Base-by-base conservation (phyloP, 2,888 invertebrate genomes). In the Ecdyonurus torrentis region DNA sequence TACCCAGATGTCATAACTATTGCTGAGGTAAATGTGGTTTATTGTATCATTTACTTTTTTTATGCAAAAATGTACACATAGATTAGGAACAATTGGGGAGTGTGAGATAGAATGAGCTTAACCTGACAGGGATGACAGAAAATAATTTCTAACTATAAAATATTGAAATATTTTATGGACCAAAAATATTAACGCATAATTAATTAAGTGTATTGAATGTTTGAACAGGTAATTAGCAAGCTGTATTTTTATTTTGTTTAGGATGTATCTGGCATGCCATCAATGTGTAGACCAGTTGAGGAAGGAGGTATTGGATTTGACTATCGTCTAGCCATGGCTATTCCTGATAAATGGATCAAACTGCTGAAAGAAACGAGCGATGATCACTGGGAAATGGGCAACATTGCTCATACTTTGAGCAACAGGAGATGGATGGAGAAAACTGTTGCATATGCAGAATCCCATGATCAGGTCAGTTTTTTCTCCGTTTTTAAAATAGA, bases 231-330 rank as follows among this genome's bases (percentile, higher is more conserved):
- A n/a, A n/a, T n/a, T n/a, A n/a, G n/a, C n/a, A n/a, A n/a, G n/a
- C 20, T 24, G 64, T 53, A 1, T 66, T 61, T 25, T 61, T 20
- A 19, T 62, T 18, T 37, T 63, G 63, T 66, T 2, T 61, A 87
- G 86, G 95, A 99, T 76, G 99, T 99, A 1, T 97, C 96, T 15
- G 99, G 99, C 52, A 99, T 99, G 99, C 99, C 99, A 2, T 94
- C 87, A 0, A 80, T 93, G 2, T 97, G 99, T 71, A 84, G 99
- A 0, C 96, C 98, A 0, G 87, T 97, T 0, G 73, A 75, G 2
- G 98, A 99, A 76, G 99, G 96, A 58, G 97, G 97, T 1, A 81
- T 85, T 65, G 99, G 99, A 3, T 99, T 99, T 75, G 98, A 99
- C 75, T 93, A 91, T 78, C 86, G 98, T n/a, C 81, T 99, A 62